Conservation (phyloP, 1,140 invertebrate genomes). For the Platorchestia sp. region DNA sequence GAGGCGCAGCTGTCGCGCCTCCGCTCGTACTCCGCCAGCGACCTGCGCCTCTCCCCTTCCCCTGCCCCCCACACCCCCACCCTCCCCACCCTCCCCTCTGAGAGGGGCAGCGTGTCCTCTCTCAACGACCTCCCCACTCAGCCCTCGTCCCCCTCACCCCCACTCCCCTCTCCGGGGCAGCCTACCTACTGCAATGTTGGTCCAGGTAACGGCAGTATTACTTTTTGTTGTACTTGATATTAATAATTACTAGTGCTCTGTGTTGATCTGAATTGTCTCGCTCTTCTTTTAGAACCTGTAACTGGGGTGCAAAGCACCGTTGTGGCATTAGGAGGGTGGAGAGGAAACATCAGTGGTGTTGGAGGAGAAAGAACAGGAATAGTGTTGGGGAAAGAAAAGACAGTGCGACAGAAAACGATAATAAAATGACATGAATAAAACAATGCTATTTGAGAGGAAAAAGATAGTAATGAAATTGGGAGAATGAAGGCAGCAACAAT, state of each 20-base stretch:
- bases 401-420: too few species aligned
- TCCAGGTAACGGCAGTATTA: not conserved
- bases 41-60: slow-evolving; percentile 60
- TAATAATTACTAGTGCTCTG: too few species aligned
- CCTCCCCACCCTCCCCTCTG: slow-evolving; percentile 40
- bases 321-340: too few species aligned
- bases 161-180: not conserved
- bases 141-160: not conserved
- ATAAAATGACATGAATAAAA: too few species aligned
- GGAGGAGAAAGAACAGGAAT: not conserved
- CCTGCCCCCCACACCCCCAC: slow-evolving; percentile 23
- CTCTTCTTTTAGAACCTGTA: too few species aligned
- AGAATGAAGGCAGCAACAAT: too few species aligned
- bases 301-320: too few species aligned
- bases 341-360: not conserved
- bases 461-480: too few species aligned
- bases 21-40: slow-evolving; percentile 67
- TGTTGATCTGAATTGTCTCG: too few species aligned
- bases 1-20: slow-evolving; percentile 50
- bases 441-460: too few species aligned
- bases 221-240: too few species aligned
- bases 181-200: slow-evolving; percentile 27
- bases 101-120: slow-evolving; percentile 62
- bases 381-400: not conserved
- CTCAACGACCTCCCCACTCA: slow-evolving; percentile 69